Percentiles rank a stretch among this genome's conserved stretches.
Conservation (phyloP, 2,888 invertebrate genomes). For the Limnephilus marmoratus region DNA sequence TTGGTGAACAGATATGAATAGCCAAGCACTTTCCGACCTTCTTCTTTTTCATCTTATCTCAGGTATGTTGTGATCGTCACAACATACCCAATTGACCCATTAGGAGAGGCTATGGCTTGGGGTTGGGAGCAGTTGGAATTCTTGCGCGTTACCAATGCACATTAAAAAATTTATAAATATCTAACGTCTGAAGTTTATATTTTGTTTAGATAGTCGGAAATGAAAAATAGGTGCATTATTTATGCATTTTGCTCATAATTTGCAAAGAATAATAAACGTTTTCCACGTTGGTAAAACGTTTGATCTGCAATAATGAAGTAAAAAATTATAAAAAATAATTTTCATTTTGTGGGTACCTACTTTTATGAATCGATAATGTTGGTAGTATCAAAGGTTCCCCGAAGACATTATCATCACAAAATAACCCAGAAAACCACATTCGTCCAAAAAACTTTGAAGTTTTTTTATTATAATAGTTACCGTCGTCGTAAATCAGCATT, state of each 20-base stretch:
- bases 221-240: not conserved
- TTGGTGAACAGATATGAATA: no score
- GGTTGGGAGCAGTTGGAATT: no score
- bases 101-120: no score
- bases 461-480: not conserved
- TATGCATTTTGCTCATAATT: not conserved
- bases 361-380: not conserved
- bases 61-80: no score
- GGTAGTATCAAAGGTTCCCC: not conserved
- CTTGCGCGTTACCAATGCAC: no score
- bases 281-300: not conserved
- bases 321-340: not conserved
- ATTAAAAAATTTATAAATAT: not conserved
- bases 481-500: constrained; percentile 12
- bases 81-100: no score
- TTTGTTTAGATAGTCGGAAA: not conserved
- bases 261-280: not conserved
- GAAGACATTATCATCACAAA: not conserved
- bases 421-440: not conserved
- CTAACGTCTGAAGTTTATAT: not conserved
- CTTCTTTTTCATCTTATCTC: no score
- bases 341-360: no score
- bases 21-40: no score
- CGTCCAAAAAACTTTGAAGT: not conserved
- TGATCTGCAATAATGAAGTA: not conserved